Base-by-base conservation (phyloP, 2,888 invertebrate genomes). In the Mellilla xanthometata region DNA sequence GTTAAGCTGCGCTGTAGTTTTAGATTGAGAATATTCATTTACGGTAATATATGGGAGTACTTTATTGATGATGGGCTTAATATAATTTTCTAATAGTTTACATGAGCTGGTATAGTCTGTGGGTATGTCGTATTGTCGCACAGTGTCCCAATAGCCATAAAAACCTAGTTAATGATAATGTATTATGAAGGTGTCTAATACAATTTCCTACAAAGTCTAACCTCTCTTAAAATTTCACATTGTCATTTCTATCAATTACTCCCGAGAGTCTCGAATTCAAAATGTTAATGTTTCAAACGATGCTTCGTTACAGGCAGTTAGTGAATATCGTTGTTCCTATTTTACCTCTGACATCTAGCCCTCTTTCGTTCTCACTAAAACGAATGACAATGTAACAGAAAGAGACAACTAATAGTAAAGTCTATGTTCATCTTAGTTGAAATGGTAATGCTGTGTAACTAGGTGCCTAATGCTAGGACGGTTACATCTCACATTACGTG, bases 401-500 rank as follows among this genome's bases (percentile, higher is more conserved):
- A 19, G 15, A 19, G 15, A 19, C 6, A 6, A 6, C 6, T 1
- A 19, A 19, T 19, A 19, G 15, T 19, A 19, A 19, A 1, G 15
- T 19, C 24, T n/a, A 36, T 36, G n/a, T 15, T 10, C 36, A 36
- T 28, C 36, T 28, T 36, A 36, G 36, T 28, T 2, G 28, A 22
- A 36, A 36, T 28, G 28, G 27, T 36, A 36, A 36, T 36, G 28
- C 10, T 28, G 8, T 28, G 28, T 36, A 28, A 28, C 36, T 36
- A 39, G 39, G 31, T 39, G 15, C 31, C 39, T 39, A 12, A 12
- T 39, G 29, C 30, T 24, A 7, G 23, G n/a, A n/a, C n/a, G 12
- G 39, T 31, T 24, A 39, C 39, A 30, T 24, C 10, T 10, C 23
- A 24, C 23, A 39, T 32, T 39, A 32, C 24, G 13, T 26, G 39